Evolutionary conservation across 2,888 invertebrate genomes (phyloP), one percentile per base, ranked within the genome.

Genomic region (Drosophila emarginata): DNA sequence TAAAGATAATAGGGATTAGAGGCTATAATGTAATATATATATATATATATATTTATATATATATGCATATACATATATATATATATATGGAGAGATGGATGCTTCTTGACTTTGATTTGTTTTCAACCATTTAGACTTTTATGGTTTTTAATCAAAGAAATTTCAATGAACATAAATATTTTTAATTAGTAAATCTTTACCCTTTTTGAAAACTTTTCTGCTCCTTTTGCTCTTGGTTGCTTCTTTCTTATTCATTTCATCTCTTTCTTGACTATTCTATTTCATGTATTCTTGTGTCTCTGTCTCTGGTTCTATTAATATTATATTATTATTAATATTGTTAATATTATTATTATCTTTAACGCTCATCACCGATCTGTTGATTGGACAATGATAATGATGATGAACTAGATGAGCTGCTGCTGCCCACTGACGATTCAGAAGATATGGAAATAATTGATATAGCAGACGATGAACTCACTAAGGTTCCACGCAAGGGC

Each of bases 391-490:
- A 76, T 0, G 86, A 74, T 3, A 87, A 77, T 45, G 78, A 36
- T 12, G 87, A 82, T 4, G 87, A 83, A 18, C 78, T 68, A 15
- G 78, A 74, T 36, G 88, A 88, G 64, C 84, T 74, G 61, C 71
- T 71, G 52, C 71, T 71, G 52, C 40, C 89, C 58, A 88, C 87
- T 54, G 91, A 91, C 51, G 90, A 90, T 64, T 91, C 90, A 54
- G 91, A 91, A 28, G 90, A 90, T 89, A 90, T 91, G 72, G 90
- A 90, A 77, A 90, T 90, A 61, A 91, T 90, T 64, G 90, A 90
- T 74, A 81, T 80, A 37, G 85, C 77, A 37, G 90, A 91, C n/a
- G 89, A 84, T 18, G 91, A 88, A 45, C 87, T 87, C 23, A 87
- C 84, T 39, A 91, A 66, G 32, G 84, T 75, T 21, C 77, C 68